A percentile compares a stretch with the other conserved stretches of the same genome.
Conservation (phyloP, 2,888 invertebrate species). For the Polydrusus tereticollis region DNA sequence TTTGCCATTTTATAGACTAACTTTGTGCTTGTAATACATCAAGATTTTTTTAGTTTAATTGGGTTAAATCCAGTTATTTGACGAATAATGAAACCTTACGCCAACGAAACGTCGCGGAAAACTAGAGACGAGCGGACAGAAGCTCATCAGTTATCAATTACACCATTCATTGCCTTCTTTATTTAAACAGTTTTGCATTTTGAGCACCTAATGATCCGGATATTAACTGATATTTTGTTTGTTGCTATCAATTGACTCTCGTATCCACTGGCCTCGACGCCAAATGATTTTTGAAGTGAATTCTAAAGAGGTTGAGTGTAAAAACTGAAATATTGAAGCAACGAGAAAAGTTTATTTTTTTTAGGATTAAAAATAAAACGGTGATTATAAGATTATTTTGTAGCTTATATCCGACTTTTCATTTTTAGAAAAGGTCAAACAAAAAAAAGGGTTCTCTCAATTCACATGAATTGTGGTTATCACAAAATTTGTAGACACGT, state of each 20-base stretch:
- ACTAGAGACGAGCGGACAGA: constrained; percentile 49
- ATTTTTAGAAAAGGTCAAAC: too few relatives aligned
- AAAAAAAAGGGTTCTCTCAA: too few relatives aligned
- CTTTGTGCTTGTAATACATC: not conserved
- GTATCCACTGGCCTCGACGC: constrained; percentile 13
- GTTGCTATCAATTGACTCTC: constrained; percentile 33
- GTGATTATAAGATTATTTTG: too few relatives aligned
- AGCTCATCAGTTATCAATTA: constrained; percentile 66
- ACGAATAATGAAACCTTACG: constrained; percentile 42
- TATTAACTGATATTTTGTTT: constrained; percentile 46
- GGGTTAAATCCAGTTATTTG: constrained; percentile 41
- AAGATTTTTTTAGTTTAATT: constrained; percentile 35
- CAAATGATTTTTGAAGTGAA: not conserved
- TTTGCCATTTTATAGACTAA: not conserved
- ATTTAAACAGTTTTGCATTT: constrained; percentile 64
- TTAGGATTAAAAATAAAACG: too few relatives aligned
- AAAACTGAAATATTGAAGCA: too few relatives aligned
- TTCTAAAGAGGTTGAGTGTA: too few relatives aligned
- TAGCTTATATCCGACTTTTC: too few relatives aligned
- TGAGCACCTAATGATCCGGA: constrained; percentile 64
- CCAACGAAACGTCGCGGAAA: constrained; percentile 42
- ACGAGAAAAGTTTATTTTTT: too few relatives aligned
- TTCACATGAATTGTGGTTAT: too few relatives aligned
- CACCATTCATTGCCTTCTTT: constrained; percentile 66
- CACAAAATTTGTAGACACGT: too few relatives aligned